Evolutionary conservation across 2,888 invertebrate species (phyloP), one percentile per base, ranked within the genome.

Genomic region (Nomada flava): DNA sequence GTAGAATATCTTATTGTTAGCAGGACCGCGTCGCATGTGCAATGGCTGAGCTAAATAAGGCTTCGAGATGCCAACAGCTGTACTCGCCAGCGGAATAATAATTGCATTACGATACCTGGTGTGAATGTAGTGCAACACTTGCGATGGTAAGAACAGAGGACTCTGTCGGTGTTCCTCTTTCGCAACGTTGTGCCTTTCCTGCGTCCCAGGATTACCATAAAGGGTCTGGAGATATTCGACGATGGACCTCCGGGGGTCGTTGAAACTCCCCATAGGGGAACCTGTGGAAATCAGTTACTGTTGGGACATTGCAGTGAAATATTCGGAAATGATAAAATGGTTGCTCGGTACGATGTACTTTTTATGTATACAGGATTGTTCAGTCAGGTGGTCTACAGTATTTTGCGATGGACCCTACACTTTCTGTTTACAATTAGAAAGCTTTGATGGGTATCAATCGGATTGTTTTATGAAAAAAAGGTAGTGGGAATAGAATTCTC

Each of bases 41-140:
- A 84, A 83, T 79, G 71, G 57, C 53, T 23, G 53, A 15, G 55
- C 67, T 74, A 79, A 84, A 83, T 83, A 85, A 81, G 70, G 83
- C 74, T 59, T 65, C 53, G 44, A 69, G 81, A 83, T 78, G 83
- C 81, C 79, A 80, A 69, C 77, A 62, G 55, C 65, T 62, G 57
- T 55, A 69, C 44, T 55, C 65, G 65, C 60, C 29, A 23, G 59
- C 13, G n/a, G 83, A 84, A 84, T 84, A 84, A 80, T 77, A 83
- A 84, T 80, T 81, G 53, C 64, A n/a, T 26, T 62, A 59, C 60
- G 67, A 73, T 68, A 73, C 64, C 65, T 60, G 69, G 59, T 63
- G 83, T 64, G 70, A 83, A 82, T 13, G 68, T 53, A 79, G 59
- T 11, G 7, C 23, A 5, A 10, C 26, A 26, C 18, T 78, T 60